These are phyloP conservation scores for Heliocidaris erythrogramma DNA, from an alignment of 35 echinoderm and acorn worm species.

Conservation along the genomic window DNA sequence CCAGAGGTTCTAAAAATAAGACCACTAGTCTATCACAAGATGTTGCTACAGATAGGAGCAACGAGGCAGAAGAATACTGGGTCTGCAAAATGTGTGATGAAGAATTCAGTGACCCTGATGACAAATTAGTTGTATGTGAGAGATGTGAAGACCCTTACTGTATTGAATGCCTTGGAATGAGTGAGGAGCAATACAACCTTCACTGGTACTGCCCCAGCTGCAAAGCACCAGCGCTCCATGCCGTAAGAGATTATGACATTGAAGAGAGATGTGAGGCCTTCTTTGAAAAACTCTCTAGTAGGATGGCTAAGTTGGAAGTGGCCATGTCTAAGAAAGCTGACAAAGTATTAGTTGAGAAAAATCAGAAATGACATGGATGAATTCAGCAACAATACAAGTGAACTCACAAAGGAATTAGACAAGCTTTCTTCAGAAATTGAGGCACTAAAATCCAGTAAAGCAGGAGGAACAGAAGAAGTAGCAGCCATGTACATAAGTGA, in stretches of 20 bases:
- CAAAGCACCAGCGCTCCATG: background rate
- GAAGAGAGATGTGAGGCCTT: too few species aligned
- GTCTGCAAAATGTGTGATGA: too few species aligned
- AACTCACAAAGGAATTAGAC: background rate
- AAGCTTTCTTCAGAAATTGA: too few species aligned
- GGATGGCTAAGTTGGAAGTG: too few species aligned
- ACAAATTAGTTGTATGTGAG: background rate
- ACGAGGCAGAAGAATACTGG: too few species aligned
- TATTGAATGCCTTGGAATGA: background rate
- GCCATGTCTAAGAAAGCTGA: too few species aligned
- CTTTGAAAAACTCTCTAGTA: too few species aligned
- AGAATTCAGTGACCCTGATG: background rate
- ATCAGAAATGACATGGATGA: background rate
- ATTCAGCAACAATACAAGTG: background rate
- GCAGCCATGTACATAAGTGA: background rate
- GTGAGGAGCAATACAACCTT: background rate
- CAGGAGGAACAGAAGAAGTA: background rate
- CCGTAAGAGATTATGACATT: background rate
- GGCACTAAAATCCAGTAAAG: background rate
- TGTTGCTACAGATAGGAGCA: too few species aligned
- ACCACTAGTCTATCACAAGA: too few species aligned
- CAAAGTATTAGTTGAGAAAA: background rate
- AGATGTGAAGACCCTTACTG: background rate
- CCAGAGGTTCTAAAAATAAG: too few species aligned
- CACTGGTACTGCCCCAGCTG: conserved; percentile 1